Base-by-base conservation (phyloP, 1,140 invertebrate species). In the Solen grandis region DNA sequence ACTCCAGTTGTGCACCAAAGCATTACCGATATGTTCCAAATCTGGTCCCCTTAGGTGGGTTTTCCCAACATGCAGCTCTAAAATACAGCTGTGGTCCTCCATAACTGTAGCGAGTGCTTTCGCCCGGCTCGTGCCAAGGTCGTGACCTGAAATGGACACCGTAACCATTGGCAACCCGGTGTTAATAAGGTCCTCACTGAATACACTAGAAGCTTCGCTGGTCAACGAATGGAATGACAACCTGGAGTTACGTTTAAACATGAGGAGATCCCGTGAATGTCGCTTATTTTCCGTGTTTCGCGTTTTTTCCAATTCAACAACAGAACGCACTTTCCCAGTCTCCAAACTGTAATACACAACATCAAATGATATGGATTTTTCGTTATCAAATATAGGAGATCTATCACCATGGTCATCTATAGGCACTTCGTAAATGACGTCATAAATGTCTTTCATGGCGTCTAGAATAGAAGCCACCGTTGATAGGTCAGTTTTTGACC, bases 331-430 rank as follows among this genome's bases (percentile, higher is more conserved):
- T 22, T 84, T 84, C 16, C 81, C 78, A 3, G 81, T 84, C 36
- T 88, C 85, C n/a, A 74, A 66, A n/a, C 87, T 85, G 60, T 82
- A 86, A 60, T 88, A 89, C 22, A 88, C 87, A 13, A 90, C 82
- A 22, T 90, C 89, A 73, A 89, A 90, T 10, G 82, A 85, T 13
- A 90, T 79, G 19, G 80, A 82, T 52, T 89, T 90, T 69, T 90
- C 89, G 31, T 90, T 88, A 3, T 86, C 87, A 10, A 88, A 50
- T 1, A 88, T 66, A 19, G 78, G 77, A 16, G 63, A 68, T 0
- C 57, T 57, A 55, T 87, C 82, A n/a, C 74, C 74, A 22, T 73
- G 60, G 10, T 59, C 66, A 8, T 62, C 59, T 33, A 62, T 69
- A 5, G 81, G 86, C 63, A 90, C 82, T 59, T 89, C 86, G 36